phyloP scores from a whole-genome alignment of 2,113 vertebrate species.

The Promerops cafer region DNA sequence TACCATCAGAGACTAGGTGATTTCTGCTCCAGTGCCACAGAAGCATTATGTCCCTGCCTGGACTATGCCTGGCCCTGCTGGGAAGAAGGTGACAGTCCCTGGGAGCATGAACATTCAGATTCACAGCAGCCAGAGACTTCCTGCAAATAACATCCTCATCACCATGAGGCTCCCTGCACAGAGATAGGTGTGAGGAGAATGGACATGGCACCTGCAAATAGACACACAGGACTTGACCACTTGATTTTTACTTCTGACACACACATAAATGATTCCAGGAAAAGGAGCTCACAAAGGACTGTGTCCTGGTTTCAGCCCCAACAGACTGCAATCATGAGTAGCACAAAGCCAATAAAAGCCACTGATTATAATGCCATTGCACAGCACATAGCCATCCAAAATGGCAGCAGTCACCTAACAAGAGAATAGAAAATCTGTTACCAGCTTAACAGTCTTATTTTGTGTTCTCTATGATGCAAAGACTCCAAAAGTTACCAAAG shows the following conservation, averaged over 20 bases:
- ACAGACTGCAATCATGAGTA: neutral
- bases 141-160: neutral
- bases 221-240: neutral
- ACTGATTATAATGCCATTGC: neutral
- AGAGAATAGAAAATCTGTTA: neutral
- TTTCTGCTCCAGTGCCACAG: neutral
- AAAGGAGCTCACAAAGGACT: neutral
- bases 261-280: neutral
- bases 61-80: neutral
- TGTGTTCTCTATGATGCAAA: neutral
- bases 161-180: fast-evolving
- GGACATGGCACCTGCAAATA: neutral
- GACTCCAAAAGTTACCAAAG: neutral
- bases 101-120: neutral
- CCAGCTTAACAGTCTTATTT: neutral
- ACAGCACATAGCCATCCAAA: neutral
- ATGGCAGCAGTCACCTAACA: neutral
- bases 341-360: neutral
- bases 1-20: neutral
- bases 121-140: neutral
- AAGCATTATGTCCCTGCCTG: neutral
- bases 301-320: neutral
- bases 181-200: neutral
- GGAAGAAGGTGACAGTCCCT: neutral
- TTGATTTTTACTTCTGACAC: neutral